Conservation (phyloP, 2,888 invertebrate species). For the Sesamia inferens region DNA sequence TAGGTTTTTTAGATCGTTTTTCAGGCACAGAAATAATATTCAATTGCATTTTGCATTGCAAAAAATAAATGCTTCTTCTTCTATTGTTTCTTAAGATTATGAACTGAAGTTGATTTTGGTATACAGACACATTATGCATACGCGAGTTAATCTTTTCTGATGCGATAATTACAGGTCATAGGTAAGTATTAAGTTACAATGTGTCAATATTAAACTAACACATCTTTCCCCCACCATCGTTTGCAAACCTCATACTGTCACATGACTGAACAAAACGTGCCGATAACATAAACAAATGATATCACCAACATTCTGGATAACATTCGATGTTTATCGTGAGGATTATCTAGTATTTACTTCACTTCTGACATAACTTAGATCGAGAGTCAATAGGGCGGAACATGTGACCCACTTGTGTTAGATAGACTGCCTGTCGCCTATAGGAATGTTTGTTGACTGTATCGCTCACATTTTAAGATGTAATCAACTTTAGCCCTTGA, state of each 20-base stretch:
- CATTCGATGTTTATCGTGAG: constrained; percentile 51
- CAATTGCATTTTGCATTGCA: too few species aligned
- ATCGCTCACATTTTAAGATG: constrained; percentile 2
- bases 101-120: too few species aligned
- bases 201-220: background rate
- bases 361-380: constrained; percentile 58
- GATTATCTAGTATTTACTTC: constrained; percentile 63
- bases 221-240: background rate
- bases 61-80: too few species aligned
- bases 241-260: constrained; percentile 19
- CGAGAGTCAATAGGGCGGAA: constrained; percentile 49
- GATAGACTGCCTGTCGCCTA: constrained; percentile 78
- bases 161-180: background rate
- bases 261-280: constrained; percentile 42
- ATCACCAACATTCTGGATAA: constrained; percentile 34
- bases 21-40: too few species aligned
- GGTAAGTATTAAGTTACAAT: background rate
- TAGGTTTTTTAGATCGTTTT: too few species aligned
- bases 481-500: too few species aligned
- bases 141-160: background rate
- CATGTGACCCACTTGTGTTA: constrained; percentile 64
- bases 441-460: constrained; percentile 20
- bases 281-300: constrained; percentile 44
- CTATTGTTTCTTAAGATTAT: too few species aligned
- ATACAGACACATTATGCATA: background rate